Evolutionary conservation across 2,797 vertebrate genomes (phyloP), one percentile per base, ranked within the genome.

Genomic region (Thalassophryne amazonica): DNA sequence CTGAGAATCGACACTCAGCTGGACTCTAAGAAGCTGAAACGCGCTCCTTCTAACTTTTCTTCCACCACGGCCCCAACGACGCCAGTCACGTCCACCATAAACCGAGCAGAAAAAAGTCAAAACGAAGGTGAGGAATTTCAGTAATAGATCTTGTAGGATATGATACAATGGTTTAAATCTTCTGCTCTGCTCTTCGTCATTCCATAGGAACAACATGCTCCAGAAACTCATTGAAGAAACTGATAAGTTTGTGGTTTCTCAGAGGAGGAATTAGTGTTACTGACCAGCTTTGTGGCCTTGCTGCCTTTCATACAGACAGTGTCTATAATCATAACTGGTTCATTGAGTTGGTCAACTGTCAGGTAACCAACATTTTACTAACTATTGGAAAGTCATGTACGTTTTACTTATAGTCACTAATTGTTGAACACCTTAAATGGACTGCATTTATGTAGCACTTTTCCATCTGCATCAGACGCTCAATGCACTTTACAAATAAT

Each of bases 141-240:
- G 0, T 4, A 7, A 17, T 13, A 4, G 13, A 10, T n/a, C 21
- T 9, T 20, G 14, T 4, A 19, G 14, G 21, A 16, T 46, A 21
- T 29, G 5, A 13, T 0, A 0, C 1, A 10, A 20, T n/a, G 5
- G 21, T 20, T 28, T 2, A 13, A 42, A 18, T 0, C 0, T 7
- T 22, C 25, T 35, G 0, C 0, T 10, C 18, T 19, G 3, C 1
- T 7, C 8, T 22, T 2, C 9, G 4, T 34, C 1, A 3, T 16
- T 48, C 21, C 58, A 1, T 36, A 98, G 97, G 95, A n/a, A 94
- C 95, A 2, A 95, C 94, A 99, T 99, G 97, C 90, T 99, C 14
- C 95, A 98, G 90, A 98, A 95, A 69, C 89, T 99, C 58, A 98
- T 99, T 5, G 96, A 99, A 79, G 97, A 99, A 85, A 99, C 95